Percentiles rank a stretch among this genome's conserved stretches.
Conservation (phyloP, 2,888 invertebrate species). For the Ornithoptera priamus region DNA sequence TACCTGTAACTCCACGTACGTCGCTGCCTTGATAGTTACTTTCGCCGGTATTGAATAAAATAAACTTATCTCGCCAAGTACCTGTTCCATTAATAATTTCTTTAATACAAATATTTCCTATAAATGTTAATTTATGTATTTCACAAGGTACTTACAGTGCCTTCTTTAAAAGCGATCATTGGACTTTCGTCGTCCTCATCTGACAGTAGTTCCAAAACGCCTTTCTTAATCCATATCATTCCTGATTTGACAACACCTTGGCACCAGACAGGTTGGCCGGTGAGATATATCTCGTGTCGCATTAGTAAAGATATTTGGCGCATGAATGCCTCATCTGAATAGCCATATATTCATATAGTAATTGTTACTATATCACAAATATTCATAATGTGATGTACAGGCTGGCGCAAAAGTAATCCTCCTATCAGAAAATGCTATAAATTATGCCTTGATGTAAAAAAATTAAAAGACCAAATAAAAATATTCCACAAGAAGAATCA, state of each 20-base stretch:
- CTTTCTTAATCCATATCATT: constrained; percentile 69
- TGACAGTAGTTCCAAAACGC: constrained; percentile 74
- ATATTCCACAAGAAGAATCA: too few relatives aligned
- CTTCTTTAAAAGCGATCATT: constrained; percentile 72
- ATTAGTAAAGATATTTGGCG: constrained; percentile 67
- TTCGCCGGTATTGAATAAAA: constrained; percentile 73
- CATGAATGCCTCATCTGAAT: constrained; percentile 64
- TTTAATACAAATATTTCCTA: background rate
- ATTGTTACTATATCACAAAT: too few relatives aligned
- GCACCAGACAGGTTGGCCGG: constrained; percentile 67
- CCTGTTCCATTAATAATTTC: constrained; percentile 41
- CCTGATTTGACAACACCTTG: constrained; percentile 70
- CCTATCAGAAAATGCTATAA: too few relatives aligned
- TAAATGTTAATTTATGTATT: background rate
- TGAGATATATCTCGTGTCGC: constrained; percentile 63
- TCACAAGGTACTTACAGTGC: constrained; percentile 58
- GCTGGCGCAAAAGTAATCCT: too few relatives aligned
- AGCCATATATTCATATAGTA: background rate
- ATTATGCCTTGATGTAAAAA: too few relatives aligned
- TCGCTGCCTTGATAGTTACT: constrained; percentile 72
- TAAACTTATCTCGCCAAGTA: constrained; percentile 67
- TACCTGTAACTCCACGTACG: constrained; percentile 73
- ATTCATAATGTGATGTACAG: too few relatives aligned
- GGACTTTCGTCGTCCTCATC: constrained; percentile 79
- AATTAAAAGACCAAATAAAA: too few relatives aligned